Evolutionary conservation across 2,797 vertebrate species (phyloP), one percentile per base, ranked within the genome.

Genomic region (Phrynocephalus guinanensis): DNA sequence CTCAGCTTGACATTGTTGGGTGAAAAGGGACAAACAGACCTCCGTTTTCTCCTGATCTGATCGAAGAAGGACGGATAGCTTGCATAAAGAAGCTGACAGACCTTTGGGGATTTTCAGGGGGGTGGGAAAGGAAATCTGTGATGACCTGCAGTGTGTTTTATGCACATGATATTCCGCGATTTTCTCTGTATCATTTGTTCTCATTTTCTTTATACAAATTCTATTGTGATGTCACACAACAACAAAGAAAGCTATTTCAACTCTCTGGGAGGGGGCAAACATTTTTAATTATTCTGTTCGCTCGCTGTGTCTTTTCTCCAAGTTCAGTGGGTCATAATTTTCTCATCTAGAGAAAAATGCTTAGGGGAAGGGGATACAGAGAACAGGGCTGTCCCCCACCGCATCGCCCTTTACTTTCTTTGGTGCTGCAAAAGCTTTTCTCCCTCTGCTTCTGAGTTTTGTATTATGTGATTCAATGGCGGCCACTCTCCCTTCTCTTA

Each of bases 171-270:
- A 92, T n/a, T 93, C 93, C 91, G 89, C 86, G 88, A 92, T 82
- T 82, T 11, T 22, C 26, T 33, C 44, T 92, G 73, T 89, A 3
- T 92, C 91, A 80, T 89, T 88, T 91, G 56, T 86, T 93, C 86
- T 86, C 16, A 88, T 94, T 93, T 79, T 88, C 84, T 88, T 92
- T 85, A 90, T 94, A 90, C 91, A 90, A 91, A 91, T 94, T 92
- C 88, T 82, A 2, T 90, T 92, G 71, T 15, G 0, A 66, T 91
- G 91, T 91, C 84, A 89, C 80, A 87, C 79, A 81, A 87, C 66
- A 78, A 90, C 91, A 93, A 87, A 67, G 89, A 75, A 88, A 91
- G 84, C 87, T 20, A 10, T 92, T 94, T 89, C 86, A 82, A 87
- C n/a, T 87, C 18, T 3, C 13, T 22, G 86, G 81, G 18, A 3